phyloP scores from a whole-genome alignment of 1,140 invertebrate species.

The Nixonia krombeini region DNA sequence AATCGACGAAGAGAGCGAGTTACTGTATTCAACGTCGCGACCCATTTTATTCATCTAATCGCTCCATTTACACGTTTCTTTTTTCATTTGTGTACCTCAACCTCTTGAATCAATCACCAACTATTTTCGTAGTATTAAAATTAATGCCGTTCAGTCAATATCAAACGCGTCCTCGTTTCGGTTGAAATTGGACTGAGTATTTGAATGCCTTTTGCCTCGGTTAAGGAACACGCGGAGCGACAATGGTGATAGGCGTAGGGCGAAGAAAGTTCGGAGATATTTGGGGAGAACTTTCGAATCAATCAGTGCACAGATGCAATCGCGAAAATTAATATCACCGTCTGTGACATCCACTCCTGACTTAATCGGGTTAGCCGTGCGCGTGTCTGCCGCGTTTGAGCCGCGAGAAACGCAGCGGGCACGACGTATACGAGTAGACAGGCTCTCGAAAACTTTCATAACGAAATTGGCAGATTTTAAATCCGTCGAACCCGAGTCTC shows the following conservation, averaged over 20 bases:
- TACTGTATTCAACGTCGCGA: constrained; percentile 29
- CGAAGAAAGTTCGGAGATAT: constrained; percentile 43
- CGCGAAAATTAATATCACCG: constrained; percentile 60
- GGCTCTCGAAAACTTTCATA: constrained; percentile 29
- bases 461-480: constrained; percentile 52
- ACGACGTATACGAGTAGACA: constrained; percentile 32
- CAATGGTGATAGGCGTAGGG: constrained; percentile 40
- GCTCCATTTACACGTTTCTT: too few relatives aligned
- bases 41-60: too few relatives aligned
- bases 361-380: constrained; percentile 56
- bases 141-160: too few relatives aligned
- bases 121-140: too few relatives aligned
- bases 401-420: constrained; percentile 55
- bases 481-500: constrained; percentile 48
- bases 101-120: too few relatives aligned
- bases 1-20: constrained; percentile 18
- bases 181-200: too few relatives aligned
- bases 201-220: too few relatives aligned
- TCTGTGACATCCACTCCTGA: constrained; percentile 55
- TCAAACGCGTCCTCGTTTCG: too few relatives aligned
- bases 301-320: constrained; percentile 60
- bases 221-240: constrained; percentile 44
- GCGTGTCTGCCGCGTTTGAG: constrained; percentile 48
- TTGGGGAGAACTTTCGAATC: constrained; percentile 58
- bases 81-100: too few relatives aligned